Base-by-base conservation (phyloP, 2,888 invertebrate genomes). In the Kuschelorhynchus macadamiae region DNA sequence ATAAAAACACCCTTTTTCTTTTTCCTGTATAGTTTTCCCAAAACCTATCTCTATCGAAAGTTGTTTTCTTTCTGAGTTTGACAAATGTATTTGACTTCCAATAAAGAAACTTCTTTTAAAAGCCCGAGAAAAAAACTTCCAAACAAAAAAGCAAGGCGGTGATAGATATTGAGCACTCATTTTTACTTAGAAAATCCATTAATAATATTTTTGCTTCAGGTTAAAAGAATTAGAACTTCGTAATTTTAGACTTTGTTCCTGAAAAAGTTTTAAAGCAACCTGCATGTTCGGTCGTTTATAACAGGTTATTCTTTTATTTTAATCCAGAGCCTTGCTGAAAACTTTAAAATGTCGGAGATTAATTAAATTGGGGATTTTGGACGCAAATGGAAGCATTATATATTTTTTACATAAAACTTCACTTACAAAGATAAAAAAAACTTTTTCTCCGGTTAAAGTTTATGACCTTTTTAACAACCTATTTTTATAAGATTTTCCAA, bases 191-290 rank as follows among this genome's bases (percentile, higher is more conserved):
- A 65, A 77, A 77, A 75, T 78, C 78, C 79, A 79, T 79, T 78
- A 79, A 79, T 78, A 78, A 78, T 75, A 77, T 78, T 77, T 76
- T 74, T 72, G 76, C 77, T 77, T 56, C 76, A 78, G 78, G 77
- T 79, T 77, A 76, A 77, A 75, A 76, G 79, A 77, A 78, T 79
- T 78, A 78, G 73, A 76, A 78, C 74, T 78, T 79, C 66, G 71
- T 75, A 78, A 78, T 78, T 76, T 73, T 68, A 55, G 73, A 74
- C 73, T 76, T 75, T 74, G 71, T 73, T 73, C 72, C 64, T 56
- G 49, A 55, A 70, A 72, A 74, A 71, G 64, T 76, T 74, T 74
- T 71, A 64, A 70, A 64, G 68, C 72, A 74, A 76, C 76, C 75
- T 76, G 75, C 70, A 63, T 67, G 70, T 74, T 73, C 71, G 74